A percentile compares a stretch with the other conserved stretches of the same genome.
These are phyloP conservation scores for Apis cerana DNA, from an alignment of 1,140 invertebrate genomes.

Conservation along the genomic window DNA sequence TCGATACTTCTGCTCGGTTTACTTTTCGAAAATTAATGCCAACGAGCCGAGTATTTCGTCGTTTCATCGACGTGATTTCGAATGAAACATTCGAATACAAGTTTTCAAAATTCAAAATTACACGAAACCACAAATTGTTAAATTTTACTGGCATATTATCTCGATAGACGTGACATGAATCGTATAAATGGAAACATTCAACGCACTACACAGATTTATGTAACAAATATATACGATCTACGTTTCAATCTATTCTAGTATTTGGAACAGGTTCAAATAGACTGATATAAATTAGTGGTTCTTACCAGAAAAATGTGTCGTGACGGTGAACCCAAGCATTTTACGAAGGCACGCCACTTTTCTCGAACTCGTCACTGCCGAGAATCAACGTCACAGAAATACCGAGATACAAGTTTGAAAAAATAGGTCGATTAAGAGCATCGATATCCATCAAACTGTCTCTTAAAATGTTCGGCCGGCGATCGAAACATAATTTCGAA, in stretches of 20 bases:
- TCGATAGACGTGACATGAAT: background rate
- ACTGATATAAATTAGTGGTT: conserved; percentile 23
- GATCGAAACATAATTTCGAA: conserved; percentile 40
- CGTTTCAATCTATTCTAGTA: conserved; percentile 24
- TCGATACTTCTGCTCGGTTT: conserved; percentile 46
- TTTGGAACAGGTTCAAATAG: conserved; percentile 6
- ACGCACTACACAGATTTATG: background rate
- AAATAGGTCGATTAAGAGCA: conserved; percentile 37
- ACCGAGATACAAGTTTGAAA: background rate
- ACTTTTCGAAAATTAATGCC: conserved; percentile 31
- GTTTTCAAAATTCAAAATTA: no score
- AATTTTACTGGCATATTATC: no score
- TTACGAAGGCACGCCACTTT: background rate
- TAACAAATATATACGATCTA: background rate
- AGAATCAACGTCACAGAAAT: conserved; percentile 25
- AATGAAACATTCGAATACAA: no score
- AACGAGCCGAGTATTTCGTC: background rate
- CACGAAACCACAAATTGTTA: no score
- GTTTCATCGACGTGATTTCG: no score
- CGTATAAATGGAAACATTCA: conserved; percentile 3
- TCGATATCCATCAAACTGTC: conserved; percentile 15
- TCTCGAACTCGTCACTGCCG: background rate
- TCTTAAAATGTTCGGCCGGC: conserved; percentile 29
- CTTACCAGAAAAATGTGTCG: conserved; percentile 15
- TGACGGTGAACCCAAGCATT: background rate